Conservation (phyloP, 2,113 vertebrate genomes). For the Mustela nigripes region DNA sequence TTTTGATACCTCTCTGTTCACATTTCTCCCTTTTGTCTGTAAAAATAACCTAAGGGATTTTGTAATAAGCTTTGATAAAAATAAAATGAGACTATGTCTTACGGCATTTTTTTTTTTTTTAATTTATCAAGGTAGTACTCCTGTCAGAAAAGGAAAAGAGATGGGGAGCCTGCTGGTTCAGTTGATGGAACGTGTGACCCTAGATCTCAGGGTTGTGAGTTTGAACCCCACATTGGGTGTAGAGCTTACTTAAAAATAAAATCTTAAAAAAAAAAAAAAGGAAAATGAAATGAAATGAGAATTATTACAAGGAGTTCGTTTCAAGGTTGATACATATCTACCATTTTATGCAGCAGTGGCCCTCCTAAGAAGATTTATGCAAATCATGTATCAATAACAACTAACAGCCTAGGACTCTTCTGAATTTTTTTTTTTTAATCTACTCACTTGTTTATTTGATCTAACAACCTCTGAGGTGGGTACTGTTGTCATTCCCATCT, state of each 20-base stretch:
- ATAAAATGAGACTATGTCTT: not conserved
- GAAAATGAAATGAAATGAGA: not conserved
- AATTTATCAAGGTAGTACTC: not conserved
- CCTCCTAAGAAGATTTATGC: not conserved
- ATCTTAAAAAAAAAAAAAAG: not conserved
- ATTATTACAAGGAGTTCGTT: not conserved
- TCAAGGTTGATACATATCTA: not conserved
- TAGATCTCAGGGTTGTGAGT: not conserved
- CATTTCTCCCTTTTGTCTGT: not conserved
- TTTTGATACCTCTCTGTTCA: not conserved
- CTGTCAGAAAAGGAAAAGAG: constrained; percentile 23
- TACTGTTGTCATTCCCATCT: not conserved
- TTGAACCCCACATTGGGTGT: not conserved
- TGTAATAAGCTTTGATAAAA: constrained; percentile 11
- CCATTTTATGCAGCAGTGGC: not conserved
- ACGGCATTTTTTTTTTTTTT: not conserved
- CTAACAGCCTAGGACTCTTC: not conserved
- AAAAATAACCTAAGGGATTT: not conserved
- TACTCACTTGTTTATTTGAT: not conserved
- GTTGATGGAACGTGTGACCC: not conserved
- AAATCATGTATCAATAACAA: not conserved
- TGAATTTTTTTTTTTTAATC: not conserved
- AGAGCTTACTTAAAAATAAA: not conserved
- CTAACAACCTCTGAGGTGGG: not conserved
- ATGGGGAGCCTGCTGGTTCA: not conserved